Evolutionary conservation across 2,113 vertebrate genomes (phyloP), one percentile per base, ranked within the genome.

Genomic region (Panthera tigris): DNA sequence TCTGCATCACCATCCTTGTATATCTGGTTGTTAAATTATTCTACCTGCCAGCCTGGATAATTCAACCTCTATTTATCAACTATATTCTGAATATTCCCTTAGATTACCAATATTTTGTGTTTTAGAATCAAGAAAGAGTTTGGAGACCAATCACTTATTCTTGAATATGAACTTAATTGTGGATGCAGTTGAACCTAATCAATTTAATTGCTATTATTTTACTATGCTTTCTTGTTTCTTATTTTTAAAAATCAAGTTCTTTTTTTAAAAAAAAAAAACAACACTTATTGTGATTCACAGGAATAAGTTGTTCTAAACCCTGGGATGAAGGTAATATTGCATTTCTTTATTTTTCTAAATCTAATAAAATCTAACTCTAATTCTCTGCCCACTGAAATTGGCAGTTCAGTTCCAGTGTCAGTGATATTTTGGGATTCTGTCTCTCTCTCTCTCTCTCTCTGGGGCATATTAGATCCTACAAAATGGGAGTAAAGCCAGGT

Each of bases 1-100:
- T 73, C 95, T 97, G 50, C 48, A 61, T 91, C 85, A 91, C 87
- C 27, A 71, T 94, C 50, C 36, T 94, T 48, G 3, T 73, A 31
- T 91, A 31, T 52, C 61, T 91, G 48, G 13, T 63, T 96, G 95
- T 63, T 98, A 96, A 97, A 93, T 82, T 66, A 96, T 96, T 96
- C 89, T 93, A n/a, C 65, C 94, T 97, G 94, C 82, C 89, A 94
- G 25, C n/a, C 52, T 90, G 6, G 50, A 89, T 97, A 97, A 96
- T 69, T 98, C 97, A 97, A 27, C 36, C 19, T 94, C 93, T 31
- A 92, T 95, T 98, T 69, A 63, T 63, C 48, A 66, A 68, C 61
- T 97, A 19, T 94, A 48, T 78, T 63, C 50, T 78, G 74, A 95
- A 81, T 45, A 39, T 65, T 61, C 13, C 23, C 33, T 92, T 74